Percentiles rank a stretch among this genome's conserved stretches.
These are phyloP conservation scores for Pantherophis alleghaniensis DNA, from an alignment of 2,797 vertebrate genomes.

Conservation along the genomic window DNA sequence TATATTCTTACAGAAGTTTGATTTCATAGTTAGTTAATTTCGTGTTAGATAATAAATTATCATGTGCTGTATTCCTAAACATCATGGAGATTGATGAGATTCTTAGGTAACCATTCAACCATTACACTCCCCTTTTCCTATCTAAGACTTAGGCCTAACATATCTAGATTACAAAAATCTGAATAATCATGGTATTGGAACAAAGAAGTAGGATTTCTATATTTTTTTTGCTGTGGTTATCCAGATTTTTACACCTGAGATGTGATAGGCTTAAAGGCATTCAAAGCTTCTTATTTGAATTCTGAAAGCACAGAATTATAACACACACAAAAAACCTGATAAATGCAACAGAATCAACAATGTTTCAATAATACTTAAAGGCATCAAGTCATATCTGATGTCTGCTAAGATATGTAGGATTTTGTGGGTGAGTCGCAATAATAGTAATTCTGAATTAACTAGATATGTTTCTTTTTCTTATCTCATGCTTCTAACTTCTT, in stretches of 20 bases:
- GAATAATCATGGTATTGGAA: neutral
- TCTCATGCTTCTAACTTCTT: neutral
- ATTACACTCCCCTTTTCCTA: neutral
- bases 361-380: neutral
- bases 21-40: neutral
- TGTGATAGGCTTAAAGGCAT: neutral
- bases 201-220: neutral
- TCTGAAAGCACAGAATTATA: neutral
- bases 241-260: neutral
- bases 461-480: neutral
- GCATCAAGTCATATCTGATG: neutral
- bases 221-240: neutral
- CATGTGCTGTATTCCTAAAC: neutral
- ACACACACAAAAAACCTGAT: neutral
- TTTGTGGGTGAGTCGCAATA: neutral
- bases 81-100: neutral
- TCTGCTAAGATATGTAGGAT: neutral
- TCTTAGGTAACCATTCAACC: neutral
- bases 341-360: neutral
- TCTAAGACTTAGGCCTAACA: neutral
- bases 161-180: neutral
- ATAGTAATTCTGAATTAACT: neutral
- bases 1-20: neutral
- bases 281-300: neutral
- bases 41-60: neutral